Base-by-base conservation (phyloP, 2,888 invertebrate species). In the Pachydiplax longipennis region DNA sequence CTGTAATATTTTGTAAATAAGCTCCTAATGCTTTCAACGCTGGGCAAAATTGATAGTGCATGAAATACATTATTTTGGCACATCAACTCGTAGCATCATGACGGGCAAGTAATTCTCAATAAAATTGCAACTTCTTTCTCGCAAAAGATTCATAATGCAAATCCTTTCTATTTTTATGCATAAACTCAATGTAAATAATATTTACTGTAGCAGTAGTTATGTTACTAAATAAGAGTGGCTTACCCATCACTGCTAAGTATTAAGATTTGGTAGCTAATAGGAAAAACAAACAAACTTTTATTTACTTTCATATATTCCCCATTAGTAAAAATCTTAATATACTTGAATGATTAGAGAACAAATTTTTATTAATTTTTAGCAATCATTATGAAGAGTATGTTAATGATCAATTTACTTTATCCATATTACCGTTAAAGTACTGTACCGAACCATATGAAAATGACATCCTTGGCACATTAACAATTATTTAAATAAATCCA, bases 221-320 rank as follows among this genome's bases (percentile, higher is more conserved):
- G 58, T 61, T 87, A 87, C 87, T 61, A 87, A 40, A 87, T 87
- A 61, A 37, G 87, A 61, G 61, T 87, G 87, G 87, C 87, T 87
- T 87, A 87, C 87, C 87, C 37, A 61, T 87, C 87, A 87, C 87
- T 87, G 87, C 61, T 87, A 87, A 87, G 58, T 87, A 87, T 37
- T 87, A 87, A 87, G 61, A 61, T 61, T 87, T 87, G 87, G 87
- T 87, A 87, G 87, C 87, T 87, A 87, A 87, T 87, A 87, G 87
- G 65, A 87, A 61, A 87, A 87, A 87, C 58, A 87, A 48, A 87
- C 65, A 87, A 87, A 87, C 61, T 87, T 61, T 37, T 18, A 87
- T 87, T 87, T 87, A 87, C 87, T 87, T 61, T 65, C 35, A 83
- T 44, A 65, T 65, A 61, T 61, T 31, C 31, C 31, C 31, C 25